Percentiles rank a stretch among this genome's conserved stretches.
Evolutionary conservation across 1,140 invertebrate genomes (phyloP).

Genomic region (Drosophila albomicans): DNA sequence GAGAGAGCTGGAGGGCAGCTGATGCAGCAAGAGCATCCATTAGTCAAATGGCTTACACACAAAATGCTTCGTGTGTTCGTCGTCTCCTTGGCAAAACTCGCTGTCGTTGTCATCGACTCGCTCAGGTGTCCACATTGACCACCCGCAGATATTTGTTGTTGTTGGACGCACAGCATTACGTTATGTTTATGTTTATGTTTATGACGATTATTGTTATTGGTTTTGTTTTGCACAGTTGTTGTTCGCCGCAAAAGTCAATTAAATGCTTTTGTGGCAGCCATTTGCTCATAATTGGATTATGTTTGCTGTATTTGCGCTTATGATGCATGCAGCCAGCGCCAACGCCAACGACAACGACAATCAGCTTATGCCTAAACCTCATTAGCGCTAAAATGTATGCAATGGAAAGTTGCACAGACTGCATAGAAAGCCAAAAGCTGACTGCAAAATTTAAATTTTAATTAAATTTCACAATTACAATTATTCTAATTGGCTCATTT

Average conservation of each 20-base stretch:
- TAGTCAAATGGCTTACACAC: slow-evolving; percentile 77
- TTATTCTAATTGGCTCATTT: neutral
- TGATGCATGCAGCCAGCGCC: neutral
- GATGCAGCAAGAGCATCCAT: slow-evolving; percentile 59
- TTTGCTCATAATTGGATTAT: slow-evolving; percentile 75
- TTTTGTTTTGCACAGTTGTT: slow-evolving; percentile 48
- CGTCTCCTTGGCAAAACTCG: slow-evolving; percentile 25
- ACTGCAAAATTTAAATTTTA: neutral
- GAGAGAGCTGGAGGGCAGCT: neutral
- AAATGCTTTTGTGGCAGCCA: slow-evolving; percentile 66
- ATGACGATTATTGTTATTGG: slow-evolving; percentile 79
- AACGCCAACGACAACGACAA: slow-evolving; percentile 6
- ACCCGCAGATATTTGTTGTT: slow-evolving; percentile 1
- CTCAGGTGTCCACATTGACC: slow-evolving; percentile 20
- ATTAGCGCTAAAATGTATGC: slow-evolving; percentile 28
- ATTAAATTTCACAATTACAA: slow-evolving; percentile 2
- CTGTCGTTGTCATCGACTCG: slow-evolving; percentile 19
- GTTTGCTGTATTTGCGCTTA: slow-evolving; percentile 30
- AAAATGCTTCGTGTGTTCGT: slow-evolving; percentile 46
- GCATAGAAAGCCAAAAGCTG: too few species aligned
- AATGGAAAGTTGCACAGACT: neutral
- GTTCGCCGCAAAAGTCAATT: slow-evolving; percentile 71
- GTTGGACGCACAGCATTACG: slow-evolving; percentile 29
- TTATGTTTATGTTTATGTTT: slow-evolving; percentile 69
- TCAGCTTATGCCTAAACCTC: slow-evolving; percentile 4